These are phyloP conservation scores for Crossocerus cetratus DNA, from an alignment of 2,888 invertebrate genomes.

Conservation along the genomic window DNA sequence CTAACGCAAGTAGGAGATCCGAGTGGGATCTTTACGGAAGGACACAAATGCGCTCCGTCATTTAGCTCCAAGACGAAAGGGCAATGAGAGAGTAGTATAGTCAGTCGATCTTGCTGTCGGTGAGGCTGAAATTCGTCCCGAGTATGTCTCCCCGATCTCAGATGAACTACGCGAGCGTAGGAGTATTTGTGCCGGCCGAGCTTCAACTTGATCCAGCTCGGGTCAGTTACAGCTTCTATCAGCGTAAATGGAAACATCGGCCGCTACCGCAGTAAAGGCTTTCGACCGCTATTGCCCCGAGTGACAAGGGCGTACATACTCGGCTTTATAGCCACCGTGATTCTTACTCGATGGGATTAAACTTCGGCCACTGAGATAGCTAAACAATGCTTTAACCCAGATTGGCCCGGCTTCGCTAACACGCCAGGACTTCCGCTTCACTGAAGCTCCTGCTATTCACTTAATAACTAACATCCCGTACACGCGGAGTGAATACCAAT, in stretches of 20 bases:
- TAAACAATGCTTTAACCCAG: no score
- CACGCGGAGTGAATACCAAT: no score
- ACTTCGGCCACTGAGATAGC: no score
- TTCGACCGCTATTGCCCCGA: background rate
- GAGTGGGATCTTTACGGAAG: constrained; percentile 8
- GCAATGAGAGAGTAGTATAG: background rate
- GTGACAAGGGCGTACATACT: constrained; percentile 1
- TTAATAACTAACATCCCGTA: no score
- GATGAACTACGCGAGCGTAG: background rate
- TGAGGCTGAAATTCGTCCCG: background rate
- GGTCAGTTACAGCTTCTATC: constrained; percentile 1
- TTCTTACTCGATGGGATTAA: background rate
- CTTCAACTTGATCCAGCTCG: background rate
- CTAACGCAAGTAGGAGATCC: constrained; percentile 14
- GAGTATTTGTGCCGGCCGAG: background rate
- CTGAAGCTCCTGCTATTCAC: no score
- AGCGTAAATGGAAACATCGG: background rate
- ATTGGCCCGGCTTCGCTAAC: no score
- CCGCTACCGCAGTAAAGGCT: background rate
- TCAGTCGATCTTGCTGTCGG: background rate
- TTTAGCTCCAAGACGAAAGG: background rate
- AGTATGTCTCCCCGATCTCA: background rate
- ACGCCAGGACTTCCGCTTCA: background rate
- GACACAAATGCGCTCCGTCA: constrained; percentile 14
- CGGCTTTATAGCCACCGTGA: background rate